phyloP scores from a whole-genome alignment of 1,140 invertebrate species.

The Drosophila ficusphila region DNA sequence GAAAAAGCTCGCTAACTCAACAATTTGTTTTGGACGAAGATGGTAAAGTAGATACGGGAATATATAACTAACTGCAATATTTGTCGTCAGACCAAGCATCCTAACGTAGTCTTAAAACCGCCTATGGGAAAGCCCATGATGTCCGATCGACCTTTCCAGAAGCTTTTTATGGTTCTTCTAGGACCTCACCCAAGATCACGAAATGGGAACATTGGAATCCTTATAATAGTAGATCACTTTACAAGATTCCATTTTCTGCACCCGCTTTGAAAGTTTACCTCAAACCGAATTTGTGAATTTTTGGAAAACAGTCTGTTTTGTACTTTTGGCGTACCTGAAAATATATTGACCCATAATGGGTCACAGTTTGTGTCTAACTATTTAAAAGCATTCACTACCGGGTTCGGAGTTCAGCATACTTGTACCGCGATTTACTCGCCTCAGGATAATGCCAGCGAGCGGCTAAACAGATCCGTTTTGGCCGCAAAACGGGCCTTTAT shows the following conservation, averaged over 20 bases:
- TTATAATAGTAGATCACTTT: constrained; percentile 12
- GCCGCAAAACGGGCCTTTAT: constrained; percentile 17
- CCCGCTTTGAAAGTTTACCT: neutral
- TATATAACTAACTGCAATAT: constrained; percentile 11
- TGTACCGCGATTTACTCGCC: constrained; percentile 26
- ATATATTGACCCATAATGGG: constrained; percentile 2
- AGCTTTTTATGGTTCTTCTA: constrained; percentile 4
- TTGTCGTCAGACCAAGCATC: constrained; percentile 15
- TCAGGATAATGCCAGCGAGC: constrained; percentile 18
- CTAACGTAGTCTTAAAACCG: constrained; percentile 5
- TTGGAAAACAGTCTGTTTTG: neutral
- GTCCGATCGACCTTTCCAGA: constrained; percentile 5
- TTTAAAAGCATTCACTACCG: constrained; percentile 7
- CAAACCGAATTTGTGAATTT: constrained; percentile 1
- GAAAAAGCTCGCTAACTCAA: too few species aligned
- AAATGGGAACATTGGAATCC: neutral
- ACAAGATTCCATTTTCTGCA: constrained; percentile 7
- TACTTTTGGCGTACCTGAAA: constrained; percentile 7
- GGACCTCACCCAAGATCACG: constrained; percentile 1
- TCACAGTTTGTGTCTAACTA: neutral
- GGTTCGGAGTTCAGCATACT: constrained; percentile 10
- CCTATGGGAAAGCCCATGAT: constrained; percentile 10
- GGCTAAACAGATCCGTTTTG: constrained; percentile 12
- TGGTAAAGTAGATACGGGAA: constrained; percentile 5
- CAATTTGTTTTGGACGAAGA: constrained; percentile 14